Percentiles rank a stretch among this genome's conserved stretches.
Conservation (phyloP, 2,113 vertebrate species). For the Oncorhynchus tshawytscha region DNA sequence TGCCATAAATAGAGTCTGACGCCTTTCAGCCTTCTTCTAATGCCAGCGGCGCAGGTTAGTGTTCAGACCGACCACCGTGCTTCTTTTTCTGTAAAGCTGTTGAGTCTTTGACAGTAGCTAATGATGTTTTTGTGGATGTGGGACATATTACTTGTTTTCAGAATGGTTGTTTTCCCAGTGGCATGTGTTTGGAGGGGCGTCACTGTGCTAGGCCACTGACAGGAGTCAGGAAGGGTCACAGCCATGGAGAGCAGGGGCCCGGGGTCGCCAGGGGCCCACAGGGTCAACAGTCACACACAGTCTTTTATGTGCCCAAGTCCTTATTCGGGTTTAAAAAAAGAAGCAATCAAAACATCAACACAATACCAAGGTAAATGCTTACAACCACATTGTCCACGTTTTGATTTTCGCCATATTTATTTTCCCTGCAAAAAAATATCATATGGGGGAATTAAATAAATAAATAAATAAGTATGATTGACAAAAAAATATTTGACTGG, state of each 20-base stretch:
- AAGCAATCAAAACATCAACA: conserved; percentile 56
- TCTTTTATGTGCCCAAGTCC: conserved; percentile 50
- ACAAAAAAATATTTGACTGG: conserved; percentile 47
- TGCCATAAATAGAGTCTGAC: conserved; percentile 60
- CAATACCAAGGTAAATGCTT: conserved; percentile 64
- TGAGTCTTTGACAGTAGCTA: conserved; percentile 74
- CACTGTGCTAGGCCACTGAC: conserved; percentile 47
- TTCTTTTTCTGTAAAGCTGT: conserved; percentile 70
- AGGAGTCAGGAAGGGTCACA: conserved; percentile 39
- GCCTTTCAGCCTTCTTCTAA: conserved; percentile 57
- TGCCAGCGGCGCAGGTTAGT: conserved; percentile 56
- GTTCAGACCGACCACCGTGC: conserved; percentile 44
- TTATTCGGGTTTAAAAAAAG: conserved; percentile 50
- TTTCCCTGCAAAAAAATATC: conserved; percentile 48
- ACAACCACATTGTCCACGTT: conserved; percentile 41
- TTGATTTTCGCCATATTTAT: conserved; percentile 43
- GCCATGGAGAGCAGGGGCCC: conserved; percentile 15
- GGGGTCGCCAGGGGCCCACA: not conserved
- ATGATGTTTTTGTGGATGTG: conserved; percentile 53
- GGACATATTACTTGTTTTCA: conserved; percentile 54
- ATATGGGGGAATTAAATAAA: conserved; percentile 55
- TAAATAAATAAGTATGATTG: conserved; percentile 65
- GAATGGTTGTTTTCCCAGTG: conserved; percentile 40
- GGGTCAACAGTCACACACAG: conserved; percentile 54
- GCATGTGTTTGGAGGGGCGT: conserved; percentile 48